These are phyloP conservation scores for Morone chrysops DNA, from an alignment of 2,113 vertebrate species.

Conservation along the genomic window DNA sequence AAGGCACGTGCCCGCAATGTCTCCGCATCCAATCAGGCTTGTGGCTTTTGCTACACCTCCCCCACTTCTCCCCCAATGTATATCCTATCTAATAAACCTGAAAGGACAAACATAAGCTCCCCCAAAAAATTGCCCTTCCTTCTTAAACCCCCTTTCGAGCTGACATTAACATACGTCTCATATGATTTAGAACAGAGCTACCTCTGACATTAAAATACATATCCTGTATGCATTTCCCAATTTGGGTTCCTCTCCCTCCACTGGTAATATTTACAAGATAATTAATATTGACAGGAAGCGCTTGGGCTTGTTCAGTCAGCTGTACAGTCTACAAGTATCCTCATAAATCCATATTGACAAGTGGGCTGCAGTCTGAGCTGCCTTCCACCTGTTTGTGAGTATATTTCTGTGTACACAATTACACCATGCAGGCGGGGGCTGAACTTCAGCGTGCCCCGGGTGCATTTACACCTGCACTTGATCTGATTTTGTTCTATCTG, in stretches of 20 bases:
- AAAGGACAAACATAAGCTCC: constrained; percentile 73
- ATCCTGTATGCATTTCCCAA: neutral
- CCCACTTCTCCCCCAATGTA: neutral
- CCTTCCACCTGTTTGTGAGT: constrained; percentile 55
- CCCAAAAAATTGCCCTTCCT: constrained; percentile 15
- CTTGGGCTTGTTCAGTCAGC: constrained; percentile 60
- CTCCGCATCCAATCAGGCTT: neutral
- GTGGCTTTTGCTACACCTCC: constrained; percentile 12
- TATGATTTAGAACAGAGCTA: constrained; percentile 1
- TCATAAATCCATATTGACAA: constrained; percentile 68
- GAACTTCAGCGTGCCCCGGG: constrained; percentile 21
- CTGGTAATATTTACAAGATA: constrained; percentile 57
- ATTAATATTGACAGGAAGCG: constrained; percentile 74
- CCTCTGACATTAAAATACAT: constrained; percentile 43
- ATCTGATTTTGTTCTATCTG: constrained; percentile 36
- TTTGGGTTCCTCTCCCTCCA: neutral
- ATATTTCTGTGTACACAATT: constrained; percentile 51
- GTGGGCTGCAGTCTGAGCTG: constrained; percentile 32
- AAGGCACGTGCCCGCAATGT: constrained; percentile 5
- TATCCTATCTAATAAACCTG: constrained; percentile 64
- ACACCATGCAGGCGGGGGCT: constrained; percentile 33
- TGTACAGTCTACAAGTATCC: constrained; percentile 50
- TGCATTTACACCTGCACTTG: constrained; percentile 54
- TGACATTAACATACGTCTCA: constrained; percentile 39
- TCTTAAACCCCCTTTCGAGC: constrained; percentile 30